phyloP scores from a whole-genome alignment of 2,113 vertebrate genomes.

The Clarias batrachus region DNA sequence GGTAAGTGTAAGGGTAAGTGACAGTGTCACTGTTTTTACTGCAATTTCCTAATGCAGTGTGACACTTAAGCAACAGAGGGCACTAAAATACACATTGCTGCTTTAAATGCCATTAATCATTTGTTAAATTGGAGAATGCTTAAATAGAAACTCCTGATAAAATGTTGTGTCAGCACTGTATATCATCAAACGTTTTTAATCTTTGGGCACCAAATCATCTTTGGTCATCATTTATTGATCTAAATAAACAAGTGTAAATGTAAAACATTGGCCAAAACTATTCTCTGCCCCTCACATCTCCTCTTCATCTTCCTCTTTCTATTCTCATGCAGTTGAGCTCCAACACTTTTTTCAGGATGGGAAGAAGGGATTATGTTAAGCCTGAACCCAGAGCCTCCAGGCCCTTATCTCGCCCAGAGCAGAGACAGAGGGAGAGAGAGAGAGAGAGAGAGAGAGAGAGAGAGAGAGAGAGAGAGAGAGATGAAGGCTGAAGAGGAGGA shows the following conservation, averaged over 20 bases:
- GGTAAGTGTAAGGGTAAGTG: neutral
- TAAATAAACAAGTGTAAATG: neutral
- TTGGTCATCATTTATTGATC: neutral
- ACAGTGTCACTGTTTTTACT: neutral
- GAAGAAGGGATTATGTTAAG: conserved; percentile 37
- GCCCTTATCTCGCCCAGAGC: conserved; percentile 30
- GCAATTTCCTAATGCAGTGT: neutral
- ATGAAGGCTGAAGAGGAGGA: neutral
- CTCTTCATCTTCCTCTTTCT: conserved; percentile 45
- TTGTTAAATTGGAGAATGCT: neutral
- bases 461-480: conserved; percentile 23
- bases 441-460: conserved; percentile 19
- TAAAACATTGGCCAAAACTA: neutral
- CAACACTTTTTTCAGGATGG: conserved; percentile 15
- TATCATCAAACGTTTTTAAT: neutral
- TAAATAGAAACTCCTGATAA: neutral
- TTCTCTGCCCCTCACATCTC: neutral
- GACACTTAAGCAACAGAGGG: neutral
- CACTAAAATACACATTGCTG: neutral
- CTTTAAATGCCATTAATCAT: neutral
- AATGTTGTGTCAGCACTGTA: neutral
- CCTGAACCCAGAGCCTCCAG: conserved; percentile 27
- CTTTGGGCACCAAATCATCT: neutral
- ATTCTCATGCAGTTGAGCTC: conserved; percentile 9
- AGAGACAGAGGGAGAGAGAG: neutral